Base-by-base conservation (phyloP, 2,113 vertebrate species). In the Pseudorhombus dupliciocellatus region DNA sequence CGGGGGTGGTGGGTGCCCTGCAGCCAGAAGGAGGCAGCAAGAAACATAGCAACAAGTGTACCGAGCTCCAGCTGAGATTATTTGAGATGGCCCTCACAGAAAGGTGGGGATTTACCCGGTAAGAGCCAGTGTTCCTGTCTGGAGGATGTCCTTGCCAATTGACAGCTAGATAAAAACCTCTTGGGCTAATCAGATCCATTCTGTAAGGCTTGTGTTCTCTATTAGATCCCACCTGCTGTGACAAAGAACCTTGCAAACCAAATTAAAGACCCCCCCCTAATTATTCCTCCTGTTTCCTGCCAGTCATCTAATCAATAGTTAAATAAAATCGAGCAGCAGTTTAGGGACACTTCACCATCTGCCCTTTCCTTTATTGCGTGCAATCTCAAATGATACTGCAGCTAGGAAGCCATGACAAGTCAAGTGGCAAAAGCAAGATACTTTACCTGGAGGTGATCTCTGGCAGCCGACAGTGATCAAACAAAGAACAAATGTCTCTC, bases 1-100 rank as follows among this genome's bases (percentile, higher is more conserved):
- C 25, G 59, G 60, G 60, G n/a, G 21, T 12, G 34, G 10, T 37
- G 10, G 34, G 34, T 9, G 34, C 34, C 34, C 10, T 37, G 10
- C 34, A 60, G 59, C 42, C 60, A 73, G 42, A 59, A 34, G 74
- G 73, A 66, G 31, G 73, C 57, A 40, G 37, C 37, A 46, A 53
- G 64, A 67, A 44, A 73, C 54, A 66, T 59, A 65, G 75, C 61
- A 72, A 73, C 72, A 78, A 73, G 79, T 69, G 53, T 67, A 56
- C 22, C 65, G 34, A 48, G 66, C 80, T 64, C 51, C 69, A 79
- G 80, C 78, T 73, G 72, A 77, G 66, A 83, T 73, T 73, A 48
- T 80, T 79, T 24, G 69, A 79, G 70, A 74, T 21, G 16, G 34
- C 53, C 46, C 21, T 26, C 37, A n/a, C 76, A 80, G 69, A 86